A percentile compares a stretch with the other conserved stretches of the same genome.
Conservation (phyloP, 2,113 vertebrate species). For the Trematomus loennbergii region DNA sequence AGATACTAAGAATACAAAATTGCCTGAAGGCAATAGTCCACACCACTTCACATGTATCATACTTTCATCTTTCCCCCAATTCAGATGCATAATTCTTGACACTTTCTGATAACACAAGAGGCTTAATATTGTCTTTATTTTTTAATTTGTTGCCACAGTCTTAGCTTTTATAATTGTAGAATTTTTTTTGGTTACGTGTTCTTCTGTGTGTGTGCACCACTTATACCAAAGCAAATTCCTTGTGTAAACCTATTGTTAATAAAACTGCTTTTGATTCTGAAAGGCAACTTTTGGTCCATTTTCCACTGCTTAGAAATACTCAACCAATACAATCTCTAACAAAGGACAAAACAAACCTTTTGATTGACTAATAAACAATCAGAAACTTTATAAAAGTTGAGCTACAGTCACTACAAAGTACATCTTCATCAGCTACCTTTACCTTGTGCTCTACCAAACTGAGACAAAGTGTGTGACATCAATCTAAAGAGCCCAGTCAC, state of each 20-base stretch:
- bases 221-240: no score
- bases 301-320: not conserved
- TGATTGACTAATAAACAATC: no score
- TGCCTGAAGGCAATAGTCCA: not conserved
- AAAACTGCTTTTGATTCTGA: no score
- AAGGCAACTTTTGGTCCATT: not conserved
- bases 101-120: not conserved
- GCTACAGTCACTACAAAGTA: not conserved
- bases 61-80: not conserved
- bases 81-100: not conserved
- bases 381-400: not conserved
- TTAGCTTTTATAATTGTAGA: no score
- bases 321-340: not conserved
- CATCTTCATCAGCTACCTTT: conserved; percentile 2
- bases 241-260: not conserved
- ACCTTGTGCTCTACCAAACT: conserved; percentile 23
- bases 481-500: conserved; percentile 37
- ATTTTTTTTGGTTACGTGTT: no score
- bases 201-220: no score
- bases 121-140: no score
- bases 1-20: no score
- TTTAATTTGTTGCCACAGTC: no score
- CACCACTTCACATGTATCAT: not conserved
- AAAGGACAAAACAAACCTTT: no score
- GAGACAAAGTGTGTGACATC: conserved; percentile 35